Percentiles rank a stretch among this genome's conserved stretches.
phyloP scores from a whole-genome alignment of 37 sponge, comb jelly and placozoan genomes.

The Mnemiopsis leidyi region DNA sequence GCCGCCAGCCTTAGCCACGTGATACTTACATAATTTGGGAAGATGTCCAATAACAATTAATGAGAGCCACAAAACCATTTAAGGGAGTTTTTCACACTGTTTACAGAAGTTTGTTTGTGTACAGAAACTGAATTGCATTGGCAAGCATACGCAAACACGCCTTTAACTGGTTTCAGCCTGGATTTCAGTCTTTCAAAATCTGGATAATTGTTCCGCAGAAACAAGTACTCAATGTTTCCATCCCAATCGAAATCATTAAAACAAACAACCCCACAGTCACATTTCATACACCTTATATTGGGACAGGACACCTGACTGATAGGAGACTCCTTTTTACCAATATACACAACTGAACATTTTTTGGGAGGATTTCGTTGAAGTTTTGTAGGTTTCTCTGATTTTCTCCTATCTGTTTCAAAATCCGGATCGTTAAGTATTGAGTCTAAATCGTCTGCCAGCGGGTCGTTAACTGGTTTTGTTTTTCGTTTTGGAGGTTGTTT shows the following conservation, averaged over 20 bases:
- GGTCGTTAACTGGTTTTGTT: neutral
- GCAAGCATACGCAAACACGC: neutral
- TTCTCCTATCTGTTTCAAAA: neutral
- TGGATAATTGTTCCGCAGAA: conserved; percentile 39
- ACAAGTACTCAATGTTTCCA: conserved; percentile 1
- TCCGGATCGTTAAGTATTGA: neutral
- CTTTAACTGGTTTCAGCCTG: neutral
- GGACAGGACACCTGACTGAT: neutral
- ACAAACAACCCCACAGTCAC: conserved; percentile 47
- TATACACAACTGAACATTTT: neutral
- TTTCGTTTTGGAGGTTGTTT: neutral
- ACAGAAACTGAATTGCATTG: conserved; percentile 44
- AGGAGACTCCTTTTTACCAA: neutral
- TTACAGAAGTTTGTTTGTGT: neutral
- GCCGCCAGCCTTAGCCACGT: too few species aligned
- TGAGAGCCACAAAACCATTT: conserved; percentile 50
- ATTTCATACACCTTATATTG: conserved; percentile 13
- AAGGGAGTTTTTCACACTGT: conserved; percentile 1
- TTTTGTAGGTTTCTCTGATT: neutral
- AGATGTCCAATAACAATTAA: too few species aligned
- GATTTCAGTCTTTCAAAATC: conserved; percentile 1
- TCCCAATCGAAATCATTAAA: neutral
- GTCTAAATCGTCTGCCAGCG: neutral
- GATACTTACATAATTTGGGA: too few species aligned
- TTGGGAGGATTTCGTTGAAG: neutral